Percentiles rank a stretch among this genome's conserved stretches.
These are phyloP conservation scores for Phaedon cochleariae DNA, from an alignment of 2,888 invertebrate species.

Conservation along the genomic window DNA sequence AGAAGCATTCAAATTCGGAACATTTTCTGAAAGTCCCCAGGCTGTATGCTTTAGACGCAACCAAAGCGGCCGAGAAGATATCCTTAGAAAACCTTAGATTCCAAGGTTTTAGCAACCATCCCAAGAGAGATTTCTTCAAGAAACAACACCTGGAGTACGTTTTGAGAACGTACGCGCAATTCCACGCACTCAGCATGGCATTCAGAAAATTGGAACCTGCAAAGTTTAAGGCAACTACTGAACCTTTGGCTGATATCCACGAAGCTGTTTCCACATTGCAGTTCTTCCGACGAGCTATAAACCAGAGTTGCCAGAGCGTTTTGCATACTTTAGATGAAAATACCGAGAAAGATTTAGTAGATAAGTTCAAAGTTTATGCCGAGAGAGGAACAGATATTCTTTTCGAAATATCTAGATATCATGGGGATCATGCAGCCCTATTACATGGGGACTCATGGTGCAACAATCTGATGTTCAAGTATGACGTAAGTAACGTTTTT, in stretches of 20 bases:
- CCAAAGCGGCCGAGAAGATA: conserved; percentile 28
- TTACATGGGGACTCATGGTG: conserved; percentile 51
- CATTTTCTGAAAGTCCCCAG: conserved; percentile 11
- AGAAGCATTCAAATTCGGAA: neutral
- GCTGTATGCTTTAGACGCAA: conserved; percentile 11
- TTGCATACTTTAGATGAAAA: neutral
- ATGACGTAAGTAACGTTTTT: no score
- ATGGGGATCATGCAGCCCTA: conserved; percentile 37
- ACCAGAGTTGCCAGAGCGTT: neutral
- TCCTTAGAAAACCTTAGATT: conserved; percentile 35
- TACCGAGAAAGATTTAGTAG: neutral
- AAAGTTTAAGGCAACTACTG: conserved; percentile 22
- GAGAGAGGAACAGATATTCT: neutral
- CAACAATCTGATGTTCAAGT: conserved; percentile 52
- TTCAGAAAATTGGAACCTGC: conserved; percentile 32
- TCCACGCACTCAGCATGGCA: conserved; percentile 42
- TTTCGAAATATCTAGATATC: neutral
- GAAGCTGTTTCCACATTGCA: neutral
- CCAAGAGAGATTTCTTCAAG: conserved; percentile 31
- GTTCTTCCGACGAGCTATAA: neutral
- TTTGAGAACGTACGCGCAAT: conserved; percentile 39
- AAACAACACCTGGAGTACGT: conserved; percentile 36
- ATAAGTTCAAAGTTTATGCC: conserved; percentile 5
- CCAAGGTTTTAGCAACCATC: conserved; percentile 21
- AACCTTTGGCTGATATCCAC: neutral